These are phyloP conservation scores for Latrodectus hesperus DNA, from an alignment of 2,888 invertebrate species.

Conservation along the genomic window DNA sequence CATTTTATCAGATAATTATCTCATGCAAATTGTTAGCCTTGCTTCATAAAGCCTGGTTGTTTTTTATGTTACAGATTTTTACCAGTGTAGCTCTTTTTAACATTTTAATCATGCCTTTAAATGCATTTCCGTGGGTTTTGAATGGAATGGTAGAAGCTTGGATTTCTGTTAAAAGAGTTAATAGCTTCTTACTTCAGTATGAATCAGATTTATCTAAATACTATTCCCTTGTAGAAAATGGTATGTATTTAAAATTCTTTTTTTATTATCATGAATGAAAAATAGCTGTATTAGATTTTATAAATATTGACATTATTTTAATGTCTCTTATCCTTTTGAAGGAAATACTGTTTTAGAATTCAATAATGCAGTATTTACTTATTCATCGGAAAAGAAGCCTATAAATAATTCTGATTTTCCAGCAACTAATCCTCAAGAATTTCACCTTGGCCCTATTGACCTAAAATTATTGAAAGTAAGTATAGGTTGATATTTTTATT, in stretches of 20 bases:
- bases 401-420: background rate
- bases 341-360: background rate
- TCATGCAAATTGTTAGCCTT: too few relatives aligned
- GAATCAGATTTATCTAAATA: conserved; percentile 80
- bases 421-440: conserved; percentile 21
- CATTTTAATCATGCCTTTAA: conserved; percentile 95
- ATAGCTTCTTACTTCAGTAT: conserved; percentile 80
- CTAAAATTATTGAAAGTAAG: conserved; percentile 56
- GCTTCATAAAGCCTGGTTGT: too few relatives aligned
- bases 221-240: conserved; percentile 76
- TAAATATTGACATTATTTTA: background rate
- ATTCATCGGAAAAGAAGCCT: background rate
- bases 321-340: background rate
- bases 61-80: conserved; percentile 80
- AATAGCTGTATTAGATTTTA: background rate
- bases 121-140: conserved; percentile 98
- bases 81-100: conserved; percentile 95
- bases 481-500: background rate
- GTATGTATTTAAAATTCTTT: conserved; percentile 27
- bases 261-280: background rate
- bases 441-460: conserved; percentile 67
- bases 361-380: background rate
- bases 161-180: conserved; percentile 92
- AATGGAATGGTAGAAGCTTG: conserved; percentile 97
- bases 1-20: too few relatives aligned